Percentiles rank a stretch among this genome's conserved stretches.
phyloP scores from a whole-genome alignment of 2,888 invertebrate species.

The Troglohyphantes excavatus region DNA sequence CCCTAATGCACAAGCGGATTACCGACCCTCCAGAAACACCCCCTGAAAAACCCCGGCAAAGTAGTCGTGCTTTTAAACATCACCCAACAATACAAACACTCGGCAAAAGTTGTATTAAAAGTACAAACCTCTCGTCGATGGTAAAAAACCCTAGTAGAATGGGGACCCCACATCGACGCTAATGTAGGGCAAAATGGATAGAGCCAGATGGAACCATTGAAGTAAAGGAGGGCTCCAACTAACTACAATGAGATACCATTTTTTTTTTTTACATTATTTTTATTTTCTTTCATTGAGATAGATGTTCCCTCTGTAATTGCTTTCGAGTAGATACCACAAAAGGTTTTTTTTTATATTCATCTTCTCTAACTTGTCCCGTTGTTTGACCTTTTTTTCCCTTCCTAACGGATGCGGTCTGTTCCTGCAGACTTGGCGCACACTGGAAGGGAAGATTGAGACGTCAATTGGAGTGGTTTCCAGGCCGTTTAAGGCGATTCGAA shows the following conservation, averaged over 20 bases:
- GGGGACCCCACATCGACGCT: conserved; percentile 62
- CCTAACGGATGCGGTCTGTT: conserved; percentile 51
- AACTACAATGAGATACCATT: conserved; percentile 38
- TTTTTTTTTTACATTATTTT: not conserved
- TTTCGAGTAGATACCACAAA: conserved; percentile 70
- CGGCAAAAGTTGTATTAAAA: conserved; percentile 72
- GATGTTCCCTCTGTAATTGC: conserved; percentile 75
- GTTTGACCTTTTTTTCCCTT: conserved; percentile 65
- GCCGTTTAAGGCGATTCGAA: not conserved
- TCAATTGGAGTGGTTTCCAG: not conserved
- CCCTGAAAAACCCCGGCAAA: conserved; percentile 1
- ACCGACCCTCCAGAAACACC: conserved; percentile 21
- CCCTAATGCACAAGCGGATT: conserved; percentile 42
- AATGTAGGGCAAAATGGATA: conserved; percentile 74
- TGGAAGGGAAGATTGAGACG: not conserved
- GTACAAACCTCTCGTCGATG: not conserved
- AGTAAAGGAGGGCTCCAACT: conserved; percentile 34
- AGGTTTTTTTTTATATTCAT: conserved; percentile 32
- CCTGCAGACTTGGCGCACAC: not conserved
- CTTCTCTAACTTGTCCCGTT: conserved; percentile 40
- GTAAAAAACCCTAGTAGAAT: conserved; percentile 7
- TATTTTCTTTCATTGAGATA: conserved; percentile 60
- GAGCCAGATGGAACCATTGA: conserved; percentile 73
- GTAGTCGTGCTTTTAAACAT: conserved; percentile 57
- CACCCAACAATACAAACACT: conserved; percentile 76